Conservation (phyloP, 2,113 vertebrate genomes). For the Pelecanus crispus region DNA sequence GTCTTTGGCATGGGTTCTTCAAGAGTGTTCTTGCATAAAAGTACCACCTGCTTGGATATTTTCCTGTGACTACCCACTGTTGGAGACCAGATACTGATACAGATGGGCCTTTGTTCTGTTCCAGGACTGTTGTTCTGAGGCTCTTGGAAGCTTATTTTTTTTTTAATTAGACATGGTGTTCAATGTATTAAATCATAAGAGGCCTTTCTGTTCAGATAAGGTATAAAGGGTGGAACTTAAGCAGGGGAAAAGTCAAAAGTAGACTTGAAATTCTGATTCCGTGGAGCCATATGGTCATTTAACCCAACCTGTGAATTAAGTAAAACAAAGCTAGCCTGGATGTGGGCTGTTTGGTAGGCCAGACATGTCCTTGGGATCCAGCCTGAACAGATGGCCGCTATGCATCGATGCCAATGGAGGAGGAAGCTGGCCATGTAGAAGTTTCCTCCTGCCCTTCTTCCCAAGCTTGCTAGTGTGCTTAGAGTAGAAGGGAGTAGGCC, state of each 20-base stretch:
- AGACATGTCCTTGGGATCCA: background rate
- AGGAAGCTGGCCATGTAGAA: background rate
- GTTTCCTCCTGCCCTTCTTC: background rate
- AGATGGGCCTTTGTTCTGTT: background rate
- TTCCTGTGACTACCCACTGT: background rate
- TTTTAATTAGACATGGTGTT: background rate
- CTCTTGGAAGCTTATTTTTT: background rate
- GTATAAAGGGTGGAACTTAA: background rate
- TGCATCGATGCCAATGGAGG: background rate
- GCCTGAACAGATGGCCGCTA: background rate
- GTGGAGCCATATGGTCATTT: background rate
- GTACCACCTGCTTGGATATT: background rate
- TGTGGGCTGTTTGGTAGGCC: background rate
- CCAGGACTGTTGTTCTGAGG: background rate
- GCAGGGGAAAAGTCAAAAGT: background rate
- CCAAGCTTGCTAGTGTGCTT: background rate
- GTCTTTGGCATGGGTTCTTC: background rate
- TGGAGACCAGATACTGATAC: background rate
- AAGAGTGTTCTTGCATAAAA: background rate
- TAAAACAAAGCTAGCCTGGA: background rate
- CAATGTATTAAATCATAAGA: background rate
- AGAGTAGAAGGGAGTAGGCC: background rate
- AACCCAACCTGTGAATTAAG: background rate
- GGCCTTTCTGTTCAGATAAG: background rate
- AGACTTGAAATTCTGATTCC: background rate